Evolutionary conservation across 2,888 invertebrate genomes (phyloP), one percentile per base, ranked within the genome.

Genomic region (Himalopsyche anomala): DNA sequence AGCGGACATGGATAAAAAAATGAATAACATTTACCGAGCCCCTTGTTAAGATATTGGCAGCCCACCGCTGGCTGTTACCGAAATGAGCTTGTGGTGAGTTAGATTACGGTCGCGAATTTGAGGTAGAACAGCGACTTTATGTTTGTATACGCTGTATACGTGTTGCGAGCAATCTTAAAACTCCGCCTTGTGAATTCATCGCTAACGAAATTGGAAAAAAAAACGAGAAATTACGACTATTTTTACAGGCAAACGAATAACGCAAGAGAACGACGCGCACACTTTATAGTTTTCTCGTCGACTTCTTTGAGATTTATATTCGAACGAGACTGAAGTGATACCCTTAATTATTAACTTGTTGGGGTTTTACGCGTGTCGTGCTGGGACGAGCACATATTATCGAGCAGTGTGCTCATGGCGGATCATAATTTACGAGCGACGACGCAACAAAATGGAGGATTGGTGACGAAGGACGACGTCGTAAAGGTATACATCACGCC

Each of bases 271-370:
- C 74, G 74, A 36, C 74, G 15, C 28, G 28, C 12, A 69, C 69
- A 36, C 69, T 69, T 69, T 69, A 69, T 69, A 69, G 69, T 69
- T 69, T 69, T 69, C 28, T 28, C n/a, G 69, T 69, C 12, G 69
- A 12, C 69, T 28, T 69, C 74, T 74, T 36, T 15, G 36, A 74
- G 74, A 74, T 74, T 74, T 74, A 74, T 74, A 38, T 36, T 36
- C 74, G 74, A 74, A 74, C 74, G 74, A 74, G 74, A 15, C 74
- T 36, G 74, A 74, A 74, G 74, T 74, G 74, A 38, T 36, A 12
- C 11, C 28, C 74, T 74, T 74, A 74, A 74, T 74, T 74, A 74
- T 74, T 74, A 74, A 74, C 74, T 74, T 74, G 36, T 74, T 74
- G 5, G 74, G 74, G 74, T 74, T 74, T 74, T 74, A 74, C 74